A percentile compares a stretch with the other conserved stretches of the same genome.
phyloP scores from a whole-genome alignment of 2,113 vertebrate genomes.

The Otolemur garnettii region DNA sequence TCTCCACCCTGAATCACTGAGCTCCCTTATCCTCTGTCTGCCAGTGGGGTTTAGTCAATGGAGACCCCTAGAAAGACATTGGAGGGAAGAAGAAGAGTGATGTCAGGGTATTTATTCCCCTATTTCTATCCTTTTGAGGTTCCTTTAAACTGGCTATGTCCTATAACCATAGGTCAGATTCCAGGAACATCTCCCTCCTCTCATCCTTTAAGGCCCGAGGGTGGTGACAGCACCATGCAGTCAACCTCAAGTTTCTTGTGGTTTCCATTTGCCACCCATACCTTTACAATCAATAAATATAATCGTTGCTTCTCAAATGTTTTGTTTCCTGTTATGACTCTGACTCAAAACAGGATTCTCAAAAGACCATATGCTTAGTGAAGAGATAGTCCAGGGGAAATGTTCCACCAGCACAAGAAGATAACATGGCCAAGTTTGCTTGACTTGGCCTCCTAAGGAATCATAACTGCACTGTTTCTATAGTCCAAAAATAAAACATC shows the following conservation, averaged over 20 bases:
- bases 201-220: background rate
- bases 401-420: background rate
- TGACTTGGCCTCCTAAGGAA: background rate
- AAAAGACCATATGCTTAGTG: background rate
- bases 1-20: background rate
- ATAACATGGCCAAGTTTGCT: background rate
- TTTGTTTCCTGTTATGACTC: slow-evolving; percentile 1
- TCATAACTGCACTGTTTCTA: background rate
- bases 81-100: background rate
- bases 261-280: background rate
- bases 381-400: background rate
- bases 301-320: background rate
- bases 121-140: background rate
- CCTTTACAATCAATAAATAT: background rate
- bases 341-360: background rate
- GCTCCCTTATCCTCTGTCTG: background rate
- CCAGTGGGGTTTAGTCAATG: background rate
- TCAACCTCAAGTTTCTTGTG: background rate
- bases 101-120: background rate
- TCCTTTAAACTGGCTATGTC: background rate
- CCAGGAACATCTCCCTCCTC: background rate
- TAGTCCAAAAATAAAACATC: background rate
- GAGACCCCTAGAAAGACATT: background rate
- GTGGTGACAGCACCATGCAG: background rate
- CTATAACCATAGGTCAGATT: background rate